These are phyloP conservation scores for Hypena proboscidalis DNA, from an alignment of 2,888 invertebrate genomes.

Conservation along the genomic window DNA sequence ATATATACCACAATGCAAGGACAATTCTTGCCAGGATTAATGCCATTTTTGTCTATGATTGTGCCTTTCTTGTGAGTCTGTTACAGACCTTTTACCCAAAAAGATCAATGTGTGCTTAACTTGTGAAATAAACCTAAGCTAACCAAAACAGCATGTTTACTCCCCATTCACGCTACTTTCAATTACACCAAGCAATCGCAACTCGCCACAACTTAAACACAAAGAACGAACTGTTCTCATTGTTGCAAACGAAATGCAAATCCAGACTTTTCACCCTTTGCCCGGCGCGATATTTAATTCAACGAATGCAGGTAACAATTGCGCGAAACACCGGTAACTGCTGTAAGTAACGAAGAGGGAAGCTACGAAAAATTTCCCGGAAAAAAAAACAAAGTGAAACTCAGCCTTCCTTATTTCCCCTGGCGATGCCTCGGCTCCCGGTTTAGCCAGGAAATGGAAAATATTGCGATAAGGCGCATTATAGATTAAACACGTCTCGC, in stretches of 20 bases:
- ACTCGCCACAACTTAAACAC: slow-evolving; percentile 57
- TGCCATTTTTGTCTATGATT: no score
- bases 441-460: slow-evolving; percentile 83
- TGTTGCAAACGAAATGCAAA: slow-evolving; percentile 80
- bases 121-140: no score
- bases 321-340: slow-evolving; percentile 76
- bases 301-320: slow-evolving; percentile 79
- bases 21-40: no score
- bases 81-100: no score
- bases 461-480: slow-evolving; percentile 85
- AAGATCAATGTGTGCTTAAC: no score
- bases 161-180: slow-evolving; percentile 20
- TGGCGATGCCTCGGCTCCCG: slow-evolving; percentile 75
- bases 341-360: slow-evolving; percentile 82
- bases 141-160: background rate
- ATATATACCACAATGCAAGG: no score
- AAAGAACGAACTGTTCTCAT: slow-evolving; percentile 59
- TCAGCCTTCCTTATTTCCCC: slow-evolving; percentile 84
- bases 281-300: slow-evolving; percentile 79
- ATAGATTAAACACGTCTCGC: slow-evolving; percentile 81
- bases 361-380: slow-evolving; percentile 75
- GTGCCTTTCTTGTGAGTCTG: no score
- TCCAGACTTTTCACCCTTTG: slow-evolving; percentile 81
- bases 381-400: slow-evolving; percentile 82
- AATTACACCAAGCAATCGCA: slow-evolving; percentile 47